phyloP scores from a whole-genome alignment of 37 sponge, comb jelly and placozoan species.

The Chondrilla cf. caribensis region DNA sequence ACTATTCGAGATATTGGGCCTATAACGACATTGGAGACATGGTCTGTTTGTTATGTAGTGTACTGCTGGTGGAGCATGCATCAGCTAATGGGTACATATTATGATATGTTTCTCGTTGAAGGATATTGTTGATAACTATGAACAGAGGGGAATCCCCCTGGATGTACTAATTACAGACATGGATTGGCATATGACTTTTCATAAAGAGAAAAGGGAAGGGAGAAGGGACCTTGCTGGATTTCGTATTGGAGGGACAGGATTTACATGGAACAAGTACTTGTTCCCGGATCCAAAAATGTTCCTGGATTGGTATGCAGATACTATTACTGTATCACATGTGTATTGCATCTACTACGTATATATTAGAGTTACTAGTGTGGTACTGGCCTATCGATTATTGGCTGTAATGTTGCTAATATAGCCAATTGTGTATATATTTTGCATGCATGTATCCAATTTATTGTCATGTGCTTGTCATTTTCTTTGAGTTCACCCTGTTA shows the following conservation, averaged over 20 bases:
- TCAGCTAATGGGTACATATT: no score
- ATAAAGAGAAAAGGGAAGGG: constrained; percentile 43
- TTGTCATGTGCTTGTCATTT: no score
- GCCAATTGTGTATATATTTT: no score
- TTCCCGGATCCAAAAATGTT: constrained; percentile 66
- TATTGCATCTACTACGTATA: no score
- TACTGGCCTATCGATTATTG: no score
- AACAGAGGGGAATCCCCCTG: constrained; percentile 50
- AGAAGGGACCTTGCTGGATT: constrained; percentile 61
- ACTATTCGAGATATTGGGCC: constrained; percentile 80
- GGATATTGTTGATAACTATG: constrained; percentile 52
- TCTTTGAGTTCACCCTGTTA: no score
- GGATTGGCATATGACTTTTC: constrained; percentile 85
- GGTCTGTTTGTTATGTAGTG: constrained; percentile 11
- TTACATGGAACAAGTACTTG: constrained; percentile 75
- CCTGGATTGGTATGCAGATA: constrained; percentile 68
- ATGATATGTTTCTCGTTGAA: no score
- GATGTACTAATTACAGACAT: constrained; percentile 75
- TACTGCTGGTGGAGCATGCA: no score
- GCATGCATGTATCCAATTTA: no score
- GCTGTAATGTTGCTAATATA: no score
- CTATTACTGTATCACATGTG: no score
- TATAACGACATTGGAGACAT: constrained; percentile 65
- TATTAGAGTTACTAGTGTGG: no score
- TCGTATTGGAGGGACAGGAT: constrained; percentile 71